Base-by-base conservation (phyloP, 1,140 invertebrate species). In the Neodiprion lecontei region DNA sequence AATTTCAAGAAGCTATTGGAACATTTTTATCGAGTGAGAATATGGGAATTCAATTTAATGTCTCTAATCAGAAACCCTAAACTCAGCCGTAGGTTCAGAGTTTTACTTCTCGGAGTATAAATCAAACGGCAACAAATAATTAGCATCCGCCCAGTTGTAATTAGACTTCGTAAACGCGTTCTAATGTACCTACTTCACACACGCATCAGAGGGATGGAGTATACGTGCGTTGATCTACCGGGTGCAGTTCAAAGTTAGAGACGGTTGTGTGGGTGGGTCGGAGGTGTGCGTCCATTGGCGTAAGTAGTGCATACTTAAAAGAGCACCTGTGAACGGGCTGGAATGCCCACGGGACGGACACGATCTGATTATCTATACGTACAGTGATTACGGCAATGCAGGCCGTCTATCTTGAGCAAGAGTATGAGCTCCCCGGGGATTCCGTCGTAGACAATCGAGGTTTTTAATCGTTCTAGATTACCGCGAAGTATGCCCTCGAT, bases 361-460 rank as follows among this genome's bases (percentile, higher is more conserved):
- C 53, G 11, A 61, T 61, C 53, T 61, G 53, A 61, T 61, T 61
- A 61, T 61, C 4, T 8, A 61, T 61, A 5, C 53, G 53, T 61
- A 61, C 28, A 40, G n/a, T 61, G 53, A 61, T 61, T 61, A 61
- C 53, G 11, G 53, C 53, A 61, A 17, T 17, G 53, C 11, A 17
- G 53, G 53, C n/a, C 53, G 4, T 61, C 53, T 12, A 61, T 8
- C 53, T 69, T 14, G 67, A 11, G 40, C 67, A 7, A 69, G 21
- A 21, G 10, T 69, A 65, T 40, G 28, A 7, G 40, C 67, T 23
- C 67, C 67, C 17, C 67, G 9, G 67, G 67, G 67, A 69, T 69
- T 69, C 67, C 23, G 21, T 47, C 10, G 11, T 23, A 23, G 67
- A 69, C 67, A 69, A 69, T 69, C 40, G 67, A 69, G 67, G n/a